Evolutionary conservation across 2,888 invertebrate species (phyloP).

Genomic region (Panopea generosa): DNA sequence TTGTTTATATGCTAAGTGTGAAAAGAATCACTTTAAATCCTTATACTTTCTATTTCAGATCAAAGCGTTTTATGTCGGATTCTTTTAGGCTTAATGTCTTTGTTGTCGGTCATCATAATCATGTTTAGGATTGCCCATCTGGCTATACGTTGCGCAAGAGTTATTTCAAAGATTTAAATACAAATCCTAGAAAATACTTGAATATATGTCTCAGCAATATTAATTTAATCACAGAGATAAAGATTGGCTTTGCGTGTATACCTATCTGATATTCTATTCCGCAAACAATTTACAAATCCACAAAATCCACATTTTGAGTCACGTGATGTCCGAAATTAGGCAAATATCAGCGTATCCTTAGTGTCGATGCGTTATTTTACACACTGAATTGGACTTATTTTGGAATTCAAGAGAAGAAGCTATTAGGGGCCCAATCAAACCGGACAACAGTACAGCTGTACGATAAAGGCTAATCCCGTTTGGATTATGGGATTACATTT

Average conservation of each 20-base stretch:
- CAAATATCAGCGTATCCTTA: slow-evolving; percentile 40
- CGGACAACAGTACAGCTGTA: not conserved
- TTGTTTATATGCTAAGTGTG: too few species aligned
- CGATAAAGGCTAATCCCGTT: slow-evolving; percentile 24
- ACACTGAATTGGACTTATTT: slow-evolving; percentile 31
- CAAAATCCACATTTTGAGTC: slow-evolving; percentile 38
- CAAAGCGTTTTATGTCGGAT: slow-evolving; percentile 4
- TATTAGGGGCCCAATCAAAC: not conserved
- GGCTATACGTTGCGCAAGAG: slow-evolving; percentile 36
- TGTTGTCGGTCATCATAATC: slow-evolving; percentile 19
- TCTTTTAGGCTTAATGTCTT: slow-evolving; percentile 11
- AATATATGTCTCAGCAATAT: slow-evolving; percentile 52
- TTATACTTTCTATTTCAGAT: too few species aligned
- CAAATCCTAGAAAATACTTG: slow-evolving; percentile 50
- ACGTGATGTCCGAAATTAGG: slow-evolving; percentile 46
- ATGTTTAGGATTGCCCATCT: slow-evolving; percentile 24
- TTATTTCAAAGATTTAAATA: slow-evolving; percentile 38
- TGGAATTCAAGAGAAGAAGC: not conserved
- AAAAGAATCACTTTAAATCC: too few species aligned
- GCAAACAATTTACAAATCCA: slow-evolving; percentile 49
- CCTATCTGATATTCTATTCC: slow-evolving; percentile 27
- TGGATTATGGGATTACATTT: slow-evolving; percentile 21
- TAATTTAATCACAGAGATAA: slow-evolving; percentile 53
- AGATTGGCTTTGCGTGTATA: slow-evolving; percentile 27
- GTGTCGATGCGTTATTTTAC: slow-evolving; percentile 18